Percentiles rank a stretch among this genome's conserved stretches.
Conservation (phyloP, 2,797 vertebrate species). For the Leptatherina wallacei region DNA sequence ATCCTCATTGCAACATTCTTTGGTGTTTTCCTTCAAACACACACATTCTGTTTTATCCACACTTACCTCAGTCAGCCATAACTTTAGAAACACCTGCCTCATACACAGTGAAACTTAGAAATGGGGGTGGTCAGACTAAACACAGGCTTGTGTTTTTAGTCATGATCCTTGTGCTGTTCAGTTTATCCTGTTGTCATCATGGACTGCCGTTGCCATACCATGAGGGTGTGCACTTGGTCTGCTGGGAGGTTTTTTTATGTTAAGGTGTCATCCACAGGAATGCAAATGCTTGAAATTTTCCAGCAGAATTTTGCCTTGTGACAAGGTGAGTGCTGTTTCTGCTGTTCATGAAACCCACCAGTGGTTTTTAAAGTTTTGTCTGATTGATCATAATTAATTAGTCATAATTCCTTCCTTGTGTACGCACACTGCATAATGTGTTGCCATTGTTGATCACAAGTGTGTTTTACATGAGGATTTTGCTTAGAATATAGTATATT, state of each 20-base stretch:
- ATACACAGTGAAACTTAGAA: not conserved
- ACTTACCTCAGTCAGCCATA: not conserved
- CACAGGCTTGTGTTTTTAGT: not conserved
- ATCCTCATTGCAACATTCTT: not conserved
- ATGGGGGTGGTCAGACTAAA: not conserved
- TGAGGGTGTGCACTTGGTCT: not conserved
- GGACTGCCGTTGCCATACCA: not conserved
- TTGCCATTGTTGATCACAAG: conserved; percentile 4
- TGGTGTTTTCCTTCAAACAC: not conserved
- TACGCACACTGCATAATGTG: conserved; percentile 39
- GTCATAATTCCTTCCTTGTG: conserved; percentile 42
- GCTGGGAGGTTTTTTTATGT: not conserved
- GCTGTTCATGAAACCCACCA: not conserved
- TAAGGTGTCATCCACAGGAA: not conserved
- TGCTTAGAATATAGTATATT: not conserved
- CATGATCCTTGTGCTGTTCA: not conserved
- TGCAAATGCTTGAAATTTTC: not conserved
- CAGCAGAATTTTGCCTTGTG: not conserved
- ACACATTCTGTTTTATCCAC: conserved; percentile 1
- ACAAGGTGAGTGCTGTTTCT: not conserved
- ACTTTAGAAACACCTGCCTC: not conserved
- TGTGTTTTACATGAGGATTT: not conserved
- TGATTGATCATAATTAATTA: not conserved
- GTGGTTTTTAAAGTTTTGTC: not conserved
- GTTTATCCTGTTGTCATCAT: not conserved